Conservation (phyloP, 2,888 invertebrate genomes). For the Argyresthia albistria region DNA sequence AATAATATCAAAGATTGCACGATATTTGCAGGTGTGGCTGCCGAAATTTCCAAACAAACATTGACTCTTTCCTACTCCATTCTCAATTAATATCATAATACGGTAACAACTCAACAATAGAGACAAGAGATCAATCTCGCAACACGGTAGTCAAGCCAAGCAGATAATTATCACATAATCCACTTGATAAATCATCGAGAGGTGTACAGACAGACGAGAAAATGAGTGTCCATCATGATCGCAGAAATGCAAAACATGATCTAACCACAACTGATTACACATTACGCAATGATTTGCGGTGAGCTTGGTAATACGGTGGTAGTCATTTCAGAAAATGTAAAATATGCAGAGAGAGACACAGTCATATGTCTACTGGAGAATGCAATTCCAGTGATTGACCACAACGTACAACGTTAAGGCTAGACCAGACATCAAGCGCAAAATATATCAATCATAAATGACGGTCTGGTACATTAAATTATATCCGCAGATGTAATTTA, state of each 20-base stretch:
- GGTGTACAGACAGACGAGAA: conserved; percentile 19
- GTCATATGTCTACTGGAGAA: too few relatives aligned
- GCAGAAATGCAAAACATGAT: conserved; percentile 35
- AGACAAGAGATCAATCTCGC: background rate
- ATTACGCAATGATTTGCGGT: conserved; percentile 40
- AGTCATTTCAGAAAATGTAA: background rate
- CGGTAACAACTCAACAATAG: background rate
- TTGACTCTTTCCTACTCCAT: too few relatives aligned
- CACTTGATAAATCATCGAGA: conserved; percentile 28
- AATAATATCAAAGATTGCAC: too few relatives aligned
- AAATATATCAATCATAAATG: too few relatives aligned
- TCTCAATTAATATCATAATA: background rate
- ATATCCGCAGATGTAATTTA: too few relatives aligned
- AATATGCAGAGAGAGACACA: background rate
- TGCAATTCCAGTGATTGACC: too few relatives aligned
- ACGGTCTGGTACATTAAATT: too few relatives aligned
- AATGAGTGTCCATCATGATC: conserved; percentile 27
- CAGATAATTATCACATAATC: conserved; percentile 7
- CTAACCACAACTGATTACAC: conserved; percentile 38
- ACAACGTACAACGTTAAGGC: too few relatives aligned
- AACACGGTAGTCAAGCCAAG: background rate
- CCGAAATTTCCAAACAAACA: too few relatives aligned
- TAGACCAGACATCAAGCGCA: too few relatives aligned
- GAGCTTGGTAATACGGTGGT: conserved; percentile 25
- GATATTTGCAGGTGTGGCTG: too few relatives aligned